Conservation (phyloP, 2,888 invertebrate genomes). For the Hololepta plana region DNA sequence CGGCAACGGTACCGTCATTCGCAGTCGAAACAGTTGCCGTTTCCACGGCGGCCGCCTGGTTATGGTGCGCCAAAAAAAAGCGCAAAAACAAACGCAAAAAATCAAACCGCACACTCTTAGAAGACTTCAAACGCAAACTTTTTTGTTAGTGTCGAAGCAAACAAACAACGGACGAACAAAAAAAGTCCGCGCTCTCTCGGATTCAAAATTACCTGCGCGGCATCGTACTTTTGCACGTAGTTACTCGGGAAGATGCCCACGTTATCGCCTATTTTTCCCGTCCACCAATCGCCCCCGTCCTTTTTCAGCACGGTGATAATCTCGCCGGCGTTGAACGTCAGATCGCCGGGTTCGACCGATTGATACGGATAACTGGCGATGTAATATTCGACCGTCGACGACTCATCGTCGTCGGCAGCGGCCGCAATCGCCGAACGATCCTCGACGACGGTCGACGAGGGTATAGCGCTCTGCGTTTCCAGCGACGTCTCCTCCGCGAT, state of each 20-base stretch:
- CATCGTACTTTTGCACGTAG: constrained; percentile 67
- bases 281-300: constrained; percentile 99
- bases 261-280: constrained; percentile 63
- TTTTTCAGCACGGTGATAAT: constrained; percentile 70
- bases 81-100: constrained; percentile 7
- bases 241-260: constrained; percentile 94
- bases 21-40: constrained; percentile 6
- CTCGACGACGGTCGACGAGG: constrained; percentile 11
- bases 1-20: constrained; percentile 8
- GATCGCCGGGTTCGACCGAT: constrained; percentile 77
- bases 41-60: constrained; percentile 1
- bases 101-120: constrained; percentile 6
- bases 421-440: constrained; percentile 14
- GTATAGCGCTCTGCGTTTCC: constrained; percentile 26
- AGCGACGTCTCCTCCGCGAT: constrained; percentile 64
- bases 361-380: constrained; percentile 81
- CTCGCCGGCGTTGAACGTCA: constrained; percentile 76
- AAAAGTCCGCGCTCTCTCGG: too few relatives aligned
- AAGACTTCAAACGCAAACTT: constrained; percentile 3
- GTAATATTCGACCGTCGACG: constrained; percentile 47
- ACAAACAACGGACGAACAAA: neutral
- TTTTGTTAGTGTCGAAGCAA: neutral
- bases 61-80: constrained; percentile 5
- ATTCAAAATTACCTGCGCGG: too few relatives aligned
- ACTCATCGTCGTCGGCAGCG: constrained; percentile 14